Conservation (phyloP, 2,113 vertebrate species). For the Ascaphus truei region DNA sequence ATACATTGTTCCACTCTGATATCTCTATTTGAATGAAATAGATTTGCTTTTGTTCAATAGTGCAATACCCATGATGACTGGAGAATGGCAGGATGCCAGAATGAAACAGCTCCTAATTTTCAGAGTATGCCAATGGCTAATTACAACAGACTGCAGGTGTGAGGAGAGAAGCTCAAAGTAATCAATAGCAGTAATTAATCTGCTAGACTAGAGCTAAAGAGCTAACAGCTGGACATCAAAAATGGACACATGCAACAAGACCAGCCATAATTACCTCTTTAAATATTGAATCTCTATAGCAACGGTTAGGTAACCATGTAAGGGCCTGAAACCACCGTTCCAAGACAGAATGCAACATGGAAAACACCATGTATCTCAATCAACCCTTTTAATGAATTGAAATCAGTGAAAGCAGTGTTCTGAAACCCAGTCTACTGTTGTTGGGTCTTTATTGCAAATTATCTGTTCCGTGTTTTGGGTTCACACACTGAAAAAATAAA, state of each 20-base stretch:
- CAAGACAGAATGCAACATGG: slow-evolving; percentile 58
- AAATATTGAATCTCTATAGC: slow-evolving; percentile 84
- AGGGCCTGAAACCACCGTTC: slow-evolving; percentile 66
- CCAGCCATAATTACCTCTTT: slow-evolving; percentile 83
- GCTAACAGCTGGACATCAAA: slow-evolving; percentile 83
- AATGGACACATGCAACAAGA: slow-evolving; percentile 83
- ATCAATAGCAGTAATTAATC: slow-evolving; percentile 87
- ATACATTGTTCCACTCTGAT: slow-evolving; percentile 64
- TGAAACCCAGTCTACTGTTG: too few relatives aligned
- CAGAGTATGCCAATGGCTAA: slow-evolving; percentile 76
- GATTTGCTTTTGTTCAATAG: slow-evolving; percentile 73
- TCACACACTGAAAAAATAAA: too few relatives aligned
- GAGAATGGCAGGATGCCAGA: slow-evolving; percentile 74
- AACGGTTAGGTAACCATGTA: slow-evolving; percentile 79
- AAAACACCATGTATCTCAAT: slow-evolving; percentile 62
- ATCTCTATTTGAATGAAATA: slow-evolving; percentile 74
- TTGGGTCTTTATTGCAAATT: too few relatives aligned
- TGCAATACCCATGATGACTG: slow-evolving; percentile 63
- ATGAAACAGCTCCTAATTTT: slow-evolving; percentile 80
- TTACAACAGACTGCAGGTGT: slow-evolving; percentile 81
- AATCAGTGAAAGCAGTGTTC: too few relatives aligned
- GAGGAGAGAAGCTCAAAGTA: slow-evolving; percentile 79
- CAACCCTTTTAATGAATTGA: slow-evolving; percentile 60
- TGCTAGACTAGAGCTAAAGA: slow-evolving; percentile 81
- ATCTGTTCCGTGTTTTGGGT: too few relatives aligned